Evolutionary conservation across 2,797 vertebrate species (phyloP).

Genomic region (Nyctibius grandis): DNA sequence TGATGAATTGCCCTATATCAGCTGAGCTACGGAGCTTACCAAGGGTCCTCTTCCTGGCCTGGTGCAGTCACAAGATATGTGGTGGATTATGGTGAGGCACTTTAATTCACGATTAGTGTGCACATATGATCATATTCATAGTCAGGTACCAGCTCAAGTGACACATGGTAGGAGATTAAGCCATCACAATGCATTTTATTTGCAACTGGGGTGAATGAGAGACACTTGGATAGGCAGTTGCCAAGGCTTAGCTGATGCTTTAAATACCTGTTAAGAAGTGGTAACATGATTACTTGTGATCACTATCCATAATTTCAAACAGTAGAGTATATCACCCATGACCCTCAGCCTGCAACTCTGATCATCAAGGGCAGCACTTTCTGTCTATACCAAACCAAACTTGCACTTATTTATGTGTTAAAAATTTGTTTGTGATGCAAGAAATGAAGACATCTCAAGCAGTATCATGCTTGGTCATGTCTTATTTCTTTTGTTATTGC

Average conservation of each 20-base stretch:
- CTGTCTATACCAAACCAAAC: neutral
- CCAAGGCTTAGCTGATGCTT: neutral
- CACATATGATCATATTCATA: neutral
- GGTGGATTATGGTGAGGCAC: neutral
- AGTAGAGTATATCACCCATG: neutral
- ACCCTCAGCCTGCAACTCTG: neutral
- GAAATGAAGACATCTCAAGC: neutral
- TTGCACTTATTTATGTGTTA: neutral
- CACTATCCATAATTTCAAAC: neutral
- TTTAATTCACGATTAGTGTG: neutral
- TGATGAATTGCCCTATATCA: neutral
- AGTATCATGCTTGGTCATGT: neutral
- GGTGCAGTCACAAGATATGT: neutral
- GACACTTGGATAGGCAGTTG: neutral
- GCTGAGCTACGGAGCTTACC: neutral
- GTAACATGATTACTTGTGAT: neutral
- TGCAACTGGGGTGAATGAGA: neutral
- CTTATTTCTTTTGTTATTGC: neutral
- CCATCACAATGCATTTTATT: neutral
- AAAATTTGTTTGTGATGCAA: neutral
- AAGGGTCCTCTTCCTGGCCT: neutral
- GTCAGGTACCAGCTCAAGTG: neutral
- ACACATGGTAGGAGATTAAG: neutral
- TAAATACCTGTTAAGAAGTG: neutral
- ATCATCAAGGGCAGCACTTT: neutral